Conservation (phyloP, 2,797 vertebrate species). For the Ctenopoma multispine region DNA sequence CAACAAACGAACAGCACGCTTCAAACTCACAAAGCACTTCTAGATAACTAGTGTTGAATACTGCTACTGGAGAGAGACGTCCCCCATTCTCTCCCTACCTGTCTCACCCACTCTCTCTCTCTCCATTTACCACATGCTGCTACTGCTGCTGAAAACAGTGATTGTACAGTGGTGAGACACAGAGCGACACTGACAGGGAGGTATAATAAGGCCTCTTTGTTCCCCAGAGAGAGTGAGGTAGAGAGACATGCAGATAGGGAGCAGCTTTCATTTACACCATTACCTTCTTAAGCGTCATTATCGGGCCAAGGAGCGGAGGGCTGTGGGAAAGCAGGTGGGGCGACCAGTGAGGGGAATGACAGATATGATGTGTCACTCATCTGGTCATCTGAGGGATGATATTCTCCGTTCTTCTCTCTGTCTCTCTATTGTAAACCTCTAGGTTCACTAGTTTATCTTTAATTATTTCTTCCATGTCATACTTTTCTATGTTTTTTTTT, state of each 20-base stretch:
- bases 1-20: slow-evolving; percentile 68
- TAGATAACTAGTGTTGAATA: slow-evolving; percentile 70
- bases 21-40: slow-evolving; percentile 71
- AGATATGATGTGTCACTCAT: slow-evolving; percentile 76
- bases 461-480: neutral
- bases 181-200: slow-evolving; percentile 77
- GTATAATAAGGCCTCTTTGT: slow-evolving; percentile 85
- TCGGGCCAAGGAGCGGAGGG: slow-evolving; percentile 78
- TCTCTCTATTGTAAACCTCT: neutral
- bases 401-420: slow-evolving; percentile 37
- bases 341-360: slow-evolving; percentile 62
- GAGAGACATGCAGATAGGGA: slow-evolving; percentile 63
- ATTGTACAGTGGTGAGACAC: slow-evolving; percentile 80
- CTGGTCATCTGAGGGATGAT: slow-evolving; percentile 66
- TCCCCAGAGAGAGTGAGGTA: slow-evolving; percentile 70
- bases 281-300: slow-evolving; percentile 89
- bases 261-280: slow-evolving; percentile 85
- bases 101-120: slow-evolving; percentile 64
- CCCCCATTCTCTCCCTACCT: slow-evolving; percentile 61
- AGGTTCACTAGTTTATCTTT: slow-evolving; percentile 7
- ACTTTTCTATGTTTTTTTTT: too few relatives aligned
- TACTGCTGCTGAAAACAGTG: slow-evolving; percentile 80
- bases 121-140: slow-evolving; percentile 81
- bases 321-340: slow-evolving; percentile 80
- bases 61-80: slow-evolving; percentile 63